phyloP scores from a whole-genome alignment of 23 tunicate species.

The Diplosoma virens region DNA sequence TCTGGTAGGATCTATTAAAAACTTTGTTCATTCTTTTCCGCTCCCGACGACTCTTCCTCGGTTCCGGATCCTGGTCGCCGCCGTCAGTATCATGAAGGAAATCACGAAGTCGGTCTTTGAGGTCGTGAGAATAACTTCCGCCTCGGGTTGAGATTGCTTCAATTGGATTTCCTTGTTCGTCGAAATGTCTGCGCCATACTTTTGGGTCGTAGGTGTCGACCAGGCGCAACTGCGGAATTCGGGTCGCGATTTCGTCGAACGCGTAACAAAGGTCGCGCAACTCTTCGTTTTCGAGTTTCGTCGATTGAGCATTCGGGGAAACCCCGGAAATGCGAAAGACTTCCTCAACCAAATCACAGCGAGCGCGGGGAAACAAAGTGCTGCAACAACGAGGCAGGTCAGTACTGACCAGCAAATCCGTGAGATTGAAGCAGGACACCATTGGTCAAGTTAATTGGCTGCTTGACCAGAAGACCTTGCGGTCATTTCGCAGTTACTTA shows the following conservation, averaged over 20 bases:
- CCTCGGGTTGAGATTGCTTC: not conserved
- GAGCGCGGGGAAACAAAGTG: conserved; percentile 60
- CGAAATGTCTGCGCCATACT: conserved; percentile 68
- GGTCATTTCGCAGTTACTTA: too few relatives aligned
- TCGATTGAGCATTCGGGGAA: conserved; percentile 9
- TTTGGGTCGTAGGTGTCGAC: conserved; percentile 72
- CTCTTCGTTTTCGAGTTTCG: conserved; percentile 37
- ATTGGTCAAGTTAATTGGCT: too few relatives aligned
- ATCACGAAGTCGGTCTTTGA: not conserved
- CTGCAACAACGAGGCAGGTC: too few relatives aligned
- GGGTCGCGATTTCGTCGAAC: conserved; percentile 67
- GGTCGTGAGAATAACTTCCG: not conserved
- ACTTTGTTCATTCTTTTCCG: not conserved
- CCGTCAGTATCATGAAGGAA: not conserved
- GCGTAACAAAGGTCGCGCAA: conserved; percentile 79
- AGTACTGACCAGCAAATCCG: too few relatives aligned
- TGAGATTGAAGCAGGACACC: too few relatives aligned
- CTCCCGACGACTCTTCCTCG: not conserved
- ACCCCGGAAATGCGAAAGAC: conserved; percentile 69
- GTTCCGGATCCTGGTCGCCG: not conserved
- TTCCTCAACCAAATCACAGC: conserved; percentile 52
- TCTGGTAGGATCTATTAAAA: too few relatives aligned
- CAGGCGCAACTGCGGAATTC: conserved; percentile 55
- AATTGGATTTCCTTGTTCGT: conserved; percentile 66
- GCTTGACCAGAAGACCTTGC: too few relatives aligned